Base-by-base conservation (phyloP, 2,113 vertebrate genomes). In the Austrofundulus limnaeus region DNA sequence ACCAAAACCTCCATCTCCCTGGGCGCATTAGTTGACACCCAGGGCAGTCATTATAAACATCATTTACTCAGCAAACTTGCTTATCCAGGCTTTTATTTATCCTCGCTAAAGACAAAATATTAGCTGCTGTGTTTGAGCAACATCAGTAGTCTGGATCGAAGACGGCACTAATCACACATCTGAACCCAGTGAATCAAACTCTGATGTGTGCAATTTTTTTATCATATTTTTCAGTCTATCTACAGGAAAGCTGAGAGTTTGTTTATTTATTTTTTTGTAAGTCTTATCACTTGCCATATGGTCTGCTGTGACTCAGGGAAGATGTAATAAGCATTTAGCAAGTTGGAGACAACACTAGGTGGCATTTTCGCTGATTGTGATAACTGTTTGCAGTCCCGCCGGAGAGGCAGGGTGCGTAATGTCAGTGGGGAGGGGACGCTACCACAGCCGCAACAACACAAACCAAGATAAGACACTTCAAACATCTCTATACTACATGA, bases 41-140 rank as follows among this genome's bases (percentile, higher is more conserved):
- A 41, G 50, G 66, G 70, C 83, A 77, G 68, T 77, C 84, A 90
- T 90, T 88, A 89, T 80, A 86, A 84, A 81, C 80, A 82, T 88
- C 34, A 83, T 87, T 87, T 86, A 87, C 90, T 86, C 71, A 80
- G 23, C 65, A 70, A 52, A 57, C 72, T 82, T 66, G 50, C 72
- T 83, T 75, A 76, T 82, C 70, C 47, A 21, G 34, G 34, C 58
- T 64, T 64, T 62, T 56, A 67, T 79, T 75, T 69, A 72, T 63
- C 66, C n/a, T 19, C 23, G 7, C 60, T 70, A 61, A 77, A 80
- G 77, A 83, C 61, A 77, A 68, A 78, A 75, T 75, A 70, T 77
- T 55, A 74, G 73, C 64, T 62, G 7, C 16, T 1, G 1, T 24
- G 42, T 75, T 45, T 47, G 70, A 79, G 81, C 60, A 54, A 46